Base-by-base conservation (phyloP, 1,140 invertebrate species). In the Steinernema khuongi region DNA sequence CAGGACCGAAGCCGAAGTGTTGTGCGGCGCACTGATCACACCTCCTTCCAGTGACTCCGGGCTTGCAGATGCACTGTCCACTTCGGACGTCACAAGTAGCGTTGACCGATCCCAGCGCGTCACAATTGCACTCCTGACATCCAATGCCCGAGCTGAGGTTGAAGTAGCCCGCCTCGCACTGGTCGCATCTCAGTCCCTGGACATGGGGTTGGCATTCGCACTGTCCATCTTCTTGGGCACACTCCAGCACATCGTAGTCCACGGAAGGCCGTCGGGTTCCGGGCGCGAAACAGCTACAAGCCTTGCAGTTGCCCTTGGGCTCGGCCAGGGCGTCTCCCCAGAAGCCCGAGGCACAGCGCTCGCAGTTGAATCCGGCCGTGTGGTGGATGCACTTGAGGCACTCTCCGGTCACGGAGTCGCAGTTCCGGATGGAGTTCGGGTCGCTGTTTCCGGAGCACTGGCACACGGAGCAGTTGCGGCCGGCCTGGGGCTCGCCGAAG, bases 301-400 rank as follows among this genome's bases (percentile, higher is more conserved):
- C 22, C 30, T 66, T 44, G 31, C 79, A 80, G 75, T 80, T 68
- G 31, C 74, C 75, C 66, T 80, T 80, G 33, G 79, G 77, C 22
- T 80, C 80, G 2, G 71, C 60, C n/a, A 80, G 75, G 26, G 87
- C 86, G 81, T 88, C 83, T 31, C 87, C 87, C 80, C 85, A 88
- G 81, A 85, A 87, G 79, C 92, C 93, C 70, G 92, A 89, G 74
- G 94, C 87, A 88, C 95, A 98, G 81, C 91, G 90, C 76, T 97
- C 94, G 85, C 95, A 90, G 88, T 81, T 81, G 67, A 79, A 86
- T 1, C 95, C 96, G 32, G 90, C 92, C 0, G 94, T 97, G 81
- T 96, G 96, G 85, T 96, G 92, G 72, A 97, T 94, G 86, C 96
- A 99, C 84, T 96, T 97, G 0, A 95, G 86, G 89, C 96, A 99